Conservation (phyloP, 2,888 invertebrate genomes). For the Cybosia mesomella region DNA sequence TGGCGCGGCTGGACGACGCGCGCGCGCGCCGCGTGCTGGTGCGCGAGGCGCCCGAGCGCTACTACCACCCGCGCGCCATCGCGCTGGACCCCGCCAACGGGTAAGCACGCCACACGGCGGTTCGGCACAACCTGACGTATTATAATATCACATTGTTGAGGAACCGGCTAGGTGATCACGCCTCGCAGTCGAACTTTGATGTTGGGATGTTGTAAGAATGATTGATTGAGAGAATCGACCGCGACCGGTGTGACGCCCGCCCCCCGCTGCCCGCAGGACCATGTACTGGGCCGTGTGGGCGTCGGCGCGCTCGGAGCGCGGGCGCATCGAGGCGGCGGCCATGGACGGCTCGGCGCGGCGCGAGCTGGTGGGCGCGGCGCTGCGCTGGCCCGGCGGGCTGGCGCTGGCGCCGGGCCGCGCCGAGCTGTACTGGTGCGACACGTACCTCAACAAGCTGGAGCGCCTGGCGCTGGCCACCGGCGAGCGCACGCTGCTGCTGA, state of each 20-base stretch:
- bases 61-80: conserved; percentile 89
- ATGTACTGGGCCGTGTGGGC: conserved; percentile 94
- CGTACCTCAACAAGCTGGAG: conserved; percentile 89
- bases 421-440: conserved; percentile 88
- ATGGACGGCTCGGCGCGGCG: conserved; percentile 91
- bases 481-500: conserved; percentile 75
- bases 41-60: conserved; percentile 87
- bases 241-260: background rate
- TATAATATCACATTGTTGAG: no score
- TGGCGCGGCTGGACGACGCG: conserved; percentile 88
- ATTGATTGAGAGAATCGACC: background rate
- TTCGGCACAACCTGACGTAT: no score
- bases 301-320: conserved; percentile 68
- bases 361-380: conserved; percentile 80
- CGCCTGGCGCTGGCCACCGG: conserved; percentile 71
- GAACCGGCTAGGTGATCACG: no score
- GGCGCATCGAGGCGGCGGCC: conserved; percentile 89
- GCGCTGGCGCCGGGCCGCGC: conserved; percentile 69
- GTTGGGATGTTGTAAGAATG: background rate
- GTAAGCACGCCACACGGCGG: conserved; percentile 63
- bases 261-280: conserved; percentile 60
- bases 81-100: conserved; percentile 89
- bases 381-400: conserved; percentile 93
- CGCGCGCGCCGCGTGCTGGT: conserved; percentile 85
- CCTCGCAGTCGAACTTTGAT: no score